Evolutionary conservation across 2,797 vertebrate genomes (phyloP).

Genomic region (Lates japonicus): DNA sequence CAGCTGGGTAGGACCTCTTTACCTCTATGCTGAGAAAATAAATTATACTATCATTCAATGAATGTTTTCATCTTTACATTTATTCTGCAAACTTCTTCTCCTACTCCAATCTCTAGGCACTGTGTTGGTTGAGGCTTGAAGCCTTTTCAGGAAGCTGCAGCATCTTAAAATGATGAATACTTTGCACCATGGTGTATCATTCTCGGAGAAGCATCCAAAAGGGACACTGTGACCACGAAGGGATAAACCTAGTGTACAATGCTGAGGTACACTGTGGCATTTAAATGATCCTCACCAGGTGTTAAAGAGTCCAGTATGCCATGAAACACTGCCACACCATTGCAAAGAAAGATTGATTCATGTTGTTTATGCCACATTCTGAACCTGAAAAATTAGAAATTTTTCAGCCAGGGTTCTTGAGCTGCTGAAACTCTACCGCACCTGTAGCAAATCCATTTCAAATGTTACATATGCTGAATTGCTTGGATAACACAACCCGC

Average conservation of each 20-base stretch:
- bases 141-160: background rate
- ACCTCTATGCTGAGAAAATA: background rate
- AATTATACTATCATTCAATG: too few species aligned
- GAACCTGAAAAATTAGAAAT: background rate
- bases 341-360: constrained; percentile 3
- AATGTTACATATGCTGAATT: background rate
- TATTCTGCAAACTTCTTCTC: background rate
- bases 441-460: too few species aligned
- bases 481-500: background rate
- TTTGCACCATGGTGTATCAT: background rate
- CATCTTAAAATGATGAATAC: background rate
- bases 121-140: background rate
- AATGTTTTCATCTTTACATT: background rate
- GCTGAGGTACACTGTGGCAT: constrained; percentile 3
- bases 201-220: constrained; percentile 10
- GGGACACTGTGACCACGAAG: background rate
- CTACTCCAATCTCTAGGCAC: background rate
- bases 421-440: background rate
- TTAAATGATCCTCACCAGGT: constrained; percentile 28
- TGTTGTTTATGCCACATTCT: background rate
- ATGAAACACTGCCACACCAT: background rate
- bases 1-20: background rate
- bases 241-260: background rate
- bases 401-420: background rate
- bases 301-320: background rate